Percentiles rank a stretch among this genome's conserved stretches.
Conservation (phyloP, 2,797 vertebrate genomes). For the Okamejei kenojei region DNA sequence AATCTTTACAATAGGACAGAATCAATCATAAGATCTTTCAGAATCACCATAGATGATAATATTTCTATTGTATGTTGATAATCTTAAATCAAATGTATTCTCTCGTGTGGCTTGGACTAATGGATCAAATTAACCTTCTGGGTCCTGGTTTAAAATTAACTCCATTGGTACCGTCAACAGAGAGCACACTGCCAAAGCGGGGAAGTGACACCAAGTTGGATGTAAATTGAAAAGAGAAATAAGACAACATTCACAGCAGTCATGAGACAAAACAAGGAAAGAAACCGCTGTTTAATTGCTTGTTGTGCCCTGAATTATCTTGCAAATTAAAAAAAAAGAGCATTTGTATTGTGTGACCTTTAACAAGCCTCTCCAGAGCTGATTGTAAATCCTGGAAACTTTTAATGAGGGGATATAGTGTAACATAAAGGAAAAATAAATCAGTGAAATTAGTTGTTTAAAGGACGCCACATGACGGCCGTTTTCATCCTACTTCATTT, state of each 20-base stretch:
- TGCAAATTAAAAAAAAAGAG: neutral
- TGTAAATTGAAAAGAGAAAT: neutral
- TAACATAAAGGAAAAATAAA: conserved; percentile 11
- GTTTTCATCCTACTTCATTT: neutral
- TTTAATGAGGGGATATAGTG: neutral
- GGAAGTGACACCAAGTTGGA: neutral
- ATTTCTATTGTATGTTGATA: neutral
- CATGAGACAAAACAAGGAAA: neutral
- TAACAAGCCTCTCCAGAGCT: neutral
- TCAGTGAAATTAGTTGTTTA: conserved; percentile 9
- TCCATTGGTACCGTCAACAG: too few species aligned
- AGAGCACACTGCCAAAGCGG: neutral
- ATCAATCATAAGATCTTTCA: neutral
- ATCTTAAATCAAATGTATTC: too few species aligned
- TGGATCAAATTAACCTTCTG: conserved; percentile 3
- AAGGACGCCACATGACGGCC: neutral
- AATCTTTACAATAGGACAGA: neutral
- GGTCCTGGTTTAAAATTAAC: neutral
- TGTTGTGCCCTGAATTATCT: neutral
- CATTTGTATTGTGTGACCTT: conserved; percentile 9
- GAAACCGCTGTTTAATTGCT: neutral
- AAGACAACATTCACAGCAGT: neutral
- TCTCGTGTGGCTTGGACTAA: neutral
- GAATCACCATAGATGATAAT: neutral
- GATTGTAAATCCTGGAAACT: conserved; percentile 22